Evolutionary conservation across 2,797 vertebrate species (phyloP), one percentile per base, ranked within the genome.

Genomic region (Anguilla marmorata): DNA sequence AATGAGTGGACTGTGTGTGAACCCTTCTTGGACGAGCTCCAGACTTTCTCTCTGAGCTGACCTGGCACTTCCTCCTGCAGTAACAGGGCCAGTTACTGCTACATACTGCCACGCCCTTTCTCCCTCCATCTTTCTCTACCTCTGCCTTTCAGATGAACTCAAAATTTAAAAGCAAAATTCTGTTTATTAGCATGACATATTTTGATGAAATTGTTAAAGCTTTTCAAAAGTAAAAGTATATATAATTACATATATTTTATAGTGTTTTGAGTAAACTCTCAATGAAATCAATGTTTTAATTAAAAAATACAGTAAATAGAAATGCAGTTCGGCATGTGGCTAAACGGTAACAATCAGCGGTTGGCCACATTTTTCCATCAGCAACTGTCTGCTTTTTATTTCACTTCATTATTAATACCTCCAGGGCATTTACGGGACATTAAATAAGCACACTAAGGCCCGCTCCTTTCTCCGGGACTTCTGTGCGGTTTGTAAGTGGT

Each of bases 111-210:
- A 89, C 87, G 52, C 86, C 89, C 88, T 90, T 89, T 94, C 63
- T 37, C 24, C 24, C n/a, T 91, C 72, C 83, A n/a, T 24, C n/a
- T 92, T 87, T 85, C 90, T 93, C 91, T 90, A 90, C 89, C 92
- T 80, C 79, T 92, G 87, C 90, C 87, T 91, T 86, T 86, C 88
- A 37, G 14, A 33, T 11, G 8, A 27, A 66, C 9, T 63, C 9
- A 24, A n/a, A 58, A 19, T 58, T 58, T 58, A 1, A 58, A 58
- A 58, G 8, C 52, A 2, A 58, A 58, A 16, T 56, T 14, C 12
- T 58, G 0, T 58, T 58, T 58, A 58, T 58, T 58, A 58, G 3
- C 56, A 58, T 58, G 56, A 58, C 14, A 58, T 58, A 52, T 52
- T 52, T 58, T 19, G 2, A 58, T 16, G 16, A 58, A 58, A 58